phyloP scores from a whole-genome alignment of 2,113 vertebrate genomes.

The Podarcis cretensis region DNA sequence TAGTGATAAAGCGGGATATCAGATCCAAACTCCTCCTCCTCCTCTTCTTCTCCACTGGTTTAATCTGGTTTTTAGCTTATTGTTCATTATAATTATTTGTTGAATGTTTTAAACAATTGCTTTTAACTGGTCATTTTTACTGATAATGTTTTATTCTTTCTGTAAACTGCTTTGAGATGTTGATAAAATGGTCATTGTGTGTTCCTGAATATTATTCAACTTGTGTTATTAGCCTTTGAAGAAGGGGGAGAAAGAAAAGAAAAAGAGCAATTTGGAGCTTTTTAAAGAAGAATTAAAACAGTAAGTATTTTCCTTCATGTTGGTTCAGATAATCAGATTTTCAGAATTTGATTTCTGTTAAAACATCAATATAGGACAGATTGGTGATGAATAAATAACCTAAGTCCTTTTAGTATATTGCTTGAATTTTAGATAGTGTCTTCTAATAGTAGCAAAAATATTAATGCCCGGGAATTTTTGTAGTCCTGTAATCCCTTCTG shows the following conservation, averaged over 20 bases:
- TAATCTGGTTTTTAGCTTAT: too few relatives aligned
- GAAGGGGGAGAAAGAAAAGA: conserved; percentile 98
- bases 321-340: too few relatives aligned
- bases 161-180: too few relatives aligned
- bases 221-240: conserved; percentile 82
- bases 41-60: too few relatives aligned
- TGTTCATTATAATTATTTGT: too few relatives aligned
- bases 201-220: neutral
- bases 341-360: too few relatives aligned
- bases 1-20: too few relatives aligned
- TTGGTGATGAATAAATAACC: neutral
- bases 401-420: neutral
- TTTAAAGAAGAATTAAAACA: conserved; percentile 99
- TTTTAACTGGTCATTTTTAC: too few relatives aligned
- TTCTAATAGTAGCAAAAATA: neutral
- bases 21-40: too few relatives aligned
- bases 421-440: neutral
- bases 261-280: conserved; percentile 99
- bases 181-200: neutral
- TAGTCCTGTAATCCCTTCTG: neutral
- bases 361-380: neutral
- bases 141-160: too few relatives aligned
- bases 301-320: conserved; percentile 77
- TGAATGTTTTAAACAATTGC: too few relatives aligned
- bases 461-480: neutral